These are phyloP conservation scores for Sardina pilchardus DNA, from an alignment of 2,113 vertebrate genomes.

Conservation along the genomic window DNA sequence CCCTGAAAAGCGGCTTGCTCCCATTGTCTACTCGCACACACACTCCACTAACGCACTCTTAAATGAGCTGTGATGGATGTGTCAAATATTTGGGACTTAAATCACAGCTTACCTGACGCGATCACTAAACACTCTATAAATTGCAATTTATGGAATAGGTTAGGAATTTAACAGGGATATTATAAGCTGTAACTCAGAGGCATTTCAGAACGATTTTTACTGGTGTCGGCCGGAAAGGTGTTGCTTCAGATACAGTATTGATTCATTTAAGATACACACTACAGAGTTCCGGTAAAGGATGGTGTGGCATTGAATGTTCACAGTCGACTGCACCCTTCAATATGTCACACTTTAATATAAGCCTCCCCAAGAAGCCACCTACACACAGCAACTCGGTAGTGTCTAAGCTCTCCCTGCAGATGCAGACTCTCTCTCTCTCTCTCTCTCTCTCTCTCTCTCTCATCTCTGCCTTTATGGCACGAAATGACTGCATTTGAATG, in stretches of 20 bases:
- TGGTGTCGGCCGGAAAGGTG: background rate
- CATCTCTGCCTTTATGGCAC: background rate
- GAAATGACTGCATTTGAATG: background rate
- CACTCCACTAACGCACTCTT: background rate
- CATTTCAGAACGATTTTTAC: background rate
- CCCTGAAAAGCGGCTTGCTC: background rate
- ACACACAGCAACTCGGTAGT: background rate
- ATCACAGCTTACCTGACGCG: background rate
- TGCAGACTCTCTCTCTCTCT: conserved; percentile 4
- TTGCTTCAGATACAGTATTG: background rate
- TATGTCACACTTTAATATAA: background rate
- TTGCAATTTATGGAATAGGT: background rate
- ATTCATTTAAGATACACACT: background rate
- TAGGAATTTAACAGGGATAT: background rate
- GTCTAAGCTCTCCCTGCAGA: background rate
- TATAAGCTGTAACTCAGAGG: background rate
- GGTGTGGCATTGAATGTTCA: background rate
- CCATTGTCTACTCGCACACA: background rate
- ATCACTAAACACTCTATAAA: background rate
- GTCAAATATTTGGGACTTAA: background rate
- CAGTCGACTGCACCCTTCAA: background rate
- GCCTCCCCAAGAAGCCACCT: background rate
- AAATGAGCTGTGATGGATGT: background rate
- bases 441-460: background rate
- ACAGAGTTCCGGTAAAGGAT: background rate